phyloP scores from a whole-genome alignment of 2,797 vertebrate species.

The Silurus aristotelis region DNA sequence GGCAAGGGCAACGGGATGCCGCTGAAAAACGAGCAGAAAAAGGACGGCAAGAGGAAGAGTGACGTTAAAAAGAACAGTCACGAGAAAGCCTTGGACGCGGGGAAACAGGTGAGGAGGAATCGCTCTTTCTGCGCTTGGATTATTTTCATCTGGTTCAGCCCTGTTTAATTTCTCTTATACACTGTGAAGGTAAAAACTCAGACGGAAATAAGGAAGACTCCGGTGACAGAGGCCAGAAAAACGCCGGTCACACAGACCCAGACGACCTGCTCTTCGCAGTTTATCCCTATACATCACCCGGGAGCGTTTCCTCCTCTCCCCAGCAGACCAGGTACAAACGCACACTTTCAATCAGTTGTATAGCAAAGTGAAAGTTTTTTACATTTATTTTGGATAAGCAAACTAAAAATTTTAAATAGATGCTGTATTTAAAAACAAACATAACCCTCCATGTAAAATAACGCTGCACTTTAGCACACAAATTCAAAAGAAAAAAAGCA shows the following conservation, averaged over 20 bases:
- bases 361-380: background rate
- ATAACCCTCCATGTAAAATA: too few species aligned
- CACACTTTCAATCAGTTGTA: background rate
- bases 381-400: too few species aligned
- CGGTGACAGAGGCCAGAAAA: slow-evolving; percentile 92
- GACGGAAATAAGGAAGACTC: slow-evolving; percentile 90
- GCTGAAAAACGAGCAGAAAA: slow-evolving; percentile 83
- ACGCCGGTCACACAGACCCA: slow-evolving; percentile 87
- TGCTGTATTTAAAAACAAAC: too few species aligned
- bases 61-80: slow-evolving; percentile 83
- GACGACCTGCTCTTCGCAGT: slow-evolving; percentile 90
- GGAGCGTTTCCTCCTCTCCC: slow-evolving; percentile 95
- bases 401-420: too few species aligned
- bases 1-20: slow-evolving; percentile 75
- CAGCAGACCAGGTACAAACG: slow-evolving; percentile 84
- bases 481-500: too few species aligned
- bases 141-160: background rate
- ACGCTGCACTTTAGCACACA: too few species aligned
- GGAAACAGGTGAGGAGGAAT: slow-evolving; percentile 81
- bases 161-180: background rate
- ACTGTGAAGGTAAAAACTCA: slow-evolving; percentile 87
- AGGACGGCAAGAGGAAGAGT: slow-evolving; percentile 90
- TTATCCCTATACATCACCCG: slow-evolving; percentile 96
- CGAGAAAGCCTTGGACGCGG: slow-evolving; percentile 81
- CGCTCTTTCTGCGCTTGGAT: background rate